A percentile compares a stretch with the other conserved stretches of the same genome.
Evolutionary conservation across 1,140 invertebrate genomes (phyloP).

Genomic region (Choristoneura fumiferana): DNA sequence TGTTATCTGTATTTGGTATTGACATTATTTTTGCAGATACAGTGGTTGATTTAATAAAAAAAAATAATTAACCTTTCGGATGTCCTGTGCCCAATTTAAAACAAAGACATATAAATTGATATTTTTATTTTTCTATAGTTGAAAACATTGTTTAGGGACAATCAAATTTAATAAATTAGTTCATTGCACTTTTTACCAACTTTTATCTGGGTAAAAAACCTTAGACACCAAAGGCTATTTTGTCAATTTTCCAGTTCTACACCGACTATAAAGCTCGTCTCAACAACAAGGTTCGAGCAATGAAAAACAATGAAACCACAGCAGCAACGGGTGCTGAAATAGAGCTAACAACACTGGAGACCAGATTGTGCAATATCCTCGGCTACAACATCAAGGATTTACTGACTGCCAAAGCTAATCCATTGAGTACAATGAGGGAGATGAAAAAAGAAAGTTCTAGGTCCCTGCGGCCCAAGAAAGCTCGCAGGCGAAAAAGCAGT

Average conservation of each 20-base stretch:
- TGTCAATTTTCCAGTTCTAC: not conserved
- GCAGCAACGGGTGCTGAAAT: slow-evolving; percentile 10
- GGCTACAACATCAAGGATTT: slow-evolving; percentile 11
- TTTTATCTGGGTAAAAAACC: no score
- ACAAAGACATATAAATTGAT: no score
- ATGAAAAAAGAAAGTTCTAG: not conserved
- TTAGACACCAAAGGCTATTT: no score
- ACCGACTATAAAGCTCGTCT: slow-evolving; percentile 8
- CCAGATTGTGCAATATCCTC: not conserved
- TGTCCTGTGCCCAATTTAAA: no score
- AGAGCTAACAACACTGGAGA: slow-evolving; percentile 9
- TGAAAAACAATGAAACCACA: slow-evolving; percentile 15
- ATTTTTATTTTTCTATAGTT: no score
- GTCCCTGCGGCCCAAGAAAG: not conserved
- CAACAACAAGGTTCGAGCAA: slow-evolving; percentile 13
- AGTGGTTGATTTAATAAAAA: no score
- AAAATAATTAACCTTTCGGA: no score
- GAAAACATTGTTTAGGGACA: no score
- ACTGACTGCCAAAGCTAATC: not conserved
- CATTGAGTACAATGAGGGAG: not conserved
- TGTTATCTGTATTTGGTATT: no score
- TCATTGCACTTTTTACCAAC: no score
- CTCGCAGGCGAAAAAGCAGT: not conserved
- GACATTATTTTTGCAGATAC: no score
- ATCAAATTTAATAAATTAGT: no score